Conservation (phyloP, 2,797 vertebrate genomes). For the Austrolebias charrua region DNA sequence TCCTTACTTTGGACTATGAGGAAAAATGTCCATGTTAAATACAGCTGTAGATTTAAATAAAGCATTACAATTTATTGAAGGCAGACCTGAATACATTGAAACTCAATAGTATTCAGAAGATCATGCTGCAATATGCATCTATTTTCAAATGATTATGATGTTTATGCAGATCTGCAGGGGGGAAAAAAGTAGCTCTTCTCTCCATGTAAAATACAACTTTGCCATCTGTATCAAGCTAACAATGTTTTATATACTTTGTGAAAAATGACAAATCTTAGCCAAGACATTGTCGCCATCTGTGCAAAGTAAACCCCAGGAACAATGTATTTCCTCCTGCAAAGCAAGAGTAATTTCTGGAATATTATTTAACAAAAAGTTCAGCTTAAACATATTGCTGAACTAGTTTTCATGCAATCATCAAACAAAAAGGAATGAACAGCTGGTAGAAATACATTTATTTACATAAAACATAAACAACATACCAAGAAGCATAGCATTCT, state of each 20-base stretch:
- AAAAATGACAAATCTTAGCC: slow-evolving; percentile 44
- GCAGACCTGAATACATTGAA: background rate
- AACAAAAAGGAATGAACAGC: background rate
- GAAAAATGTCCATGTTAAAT: too few relatives aligned
- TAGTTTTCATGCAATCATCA: slow-evolving; percentile 3
- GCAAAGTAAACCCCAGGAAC: slow-evolving; percentile 47
- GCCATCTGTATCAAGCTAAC: slow-evolving; percentile 32
- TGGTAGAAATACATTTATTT: background rate
- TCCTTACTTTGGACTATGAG: too few relatives aligned
- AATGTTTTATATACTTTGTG: slow-evolving; percentile 27
- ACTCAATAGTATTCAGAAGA: background rate
- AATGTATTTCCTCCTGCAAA: slow-evolving; percentile 39
- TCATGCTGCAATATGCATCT: slow-evolving; percentile 28
- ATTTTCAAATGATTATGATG: slow-evolving; percentile 8
- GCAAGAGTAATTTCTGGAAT: slow-evolving; percentile 31
- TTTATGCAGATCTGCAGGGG: slow-evolving; percentile 5
- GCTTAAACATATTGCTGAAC: slow-evolving; percentile 11
- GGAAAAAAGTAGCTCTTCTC: slow-evolving; percentile 1
- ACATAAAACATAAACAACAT: slow-evolving; percentile 1
- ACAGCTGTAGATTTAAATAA: too few relatives aligned
- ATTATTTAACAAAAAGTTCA: slow-evolving; percentile 17
- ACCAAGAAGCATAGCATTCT: background rate
- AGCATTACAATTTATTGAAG: too few relatives aligned
- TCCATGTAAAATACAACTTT: slow-evolving; percentile 8
- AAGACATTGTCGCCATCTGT: slow-evolving; percentile 73